These are phyloP conservation scores for Heptranchias perlo DNA, from an alignment of 2,113 vertebrate genomes.

Conservation along the genomic window DNA sequence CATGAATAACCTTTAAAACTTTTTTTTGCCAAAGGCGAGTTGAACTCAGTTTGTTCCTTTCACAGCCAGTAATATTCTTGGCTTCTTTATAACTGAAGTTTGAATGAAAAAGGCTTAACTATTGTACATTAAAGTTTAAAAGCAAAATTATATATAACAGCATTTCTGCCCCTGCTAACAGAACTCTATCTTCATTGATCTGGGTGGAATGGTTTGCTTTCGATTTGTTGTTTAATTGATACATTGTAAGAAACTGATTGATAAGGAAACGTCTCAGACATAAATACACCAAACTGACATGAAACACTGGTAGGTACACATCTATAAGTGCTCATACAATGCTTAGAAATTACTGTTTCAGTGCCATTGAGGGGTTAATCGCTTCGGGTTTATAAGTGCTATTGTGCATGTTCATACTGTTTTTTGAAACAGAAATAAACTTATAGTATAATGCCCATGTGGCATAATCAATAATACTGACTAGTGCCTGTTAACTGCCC, in stretches of 20 bases:
- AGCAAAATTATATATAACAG: neutral
- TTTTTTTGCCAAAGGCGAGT: neutral
- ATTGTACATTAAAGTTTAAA: neutral
- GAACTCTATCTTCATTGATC: neutral
- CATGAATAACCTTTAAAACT: neutral
- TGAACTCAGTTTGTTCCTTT: neutral
- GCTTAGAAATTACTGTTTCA: neutral
- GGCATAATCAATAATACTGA: neutral
- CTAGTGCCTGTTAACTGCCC: neutral
- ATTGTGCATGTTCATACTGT: neutral
- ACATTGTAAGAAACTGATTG: neutral
- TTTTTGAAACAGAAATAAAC: neutral
- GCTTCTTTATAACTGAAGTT: neutral
- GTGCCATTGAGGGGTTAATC: neutral
- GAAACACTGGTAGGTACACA: neutral
- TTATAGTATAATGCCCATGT: neutral
- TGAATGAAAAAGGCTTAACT: neutral
- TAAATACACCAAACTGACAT: neutral
- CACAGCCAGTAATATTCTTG: neutral
- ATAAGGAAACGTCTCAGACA: neutral
- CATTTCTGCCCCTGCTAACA: neutral
- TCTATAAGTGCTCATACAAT: neutral
- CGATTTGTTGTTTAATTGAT: neutral
- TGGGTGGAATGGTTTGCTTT: neutral
- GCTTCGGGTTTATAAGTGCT: neutral